Conservation (phyloP, 1,140 invertebrate genomes). For the Meloidogyne hapla region DNA sequence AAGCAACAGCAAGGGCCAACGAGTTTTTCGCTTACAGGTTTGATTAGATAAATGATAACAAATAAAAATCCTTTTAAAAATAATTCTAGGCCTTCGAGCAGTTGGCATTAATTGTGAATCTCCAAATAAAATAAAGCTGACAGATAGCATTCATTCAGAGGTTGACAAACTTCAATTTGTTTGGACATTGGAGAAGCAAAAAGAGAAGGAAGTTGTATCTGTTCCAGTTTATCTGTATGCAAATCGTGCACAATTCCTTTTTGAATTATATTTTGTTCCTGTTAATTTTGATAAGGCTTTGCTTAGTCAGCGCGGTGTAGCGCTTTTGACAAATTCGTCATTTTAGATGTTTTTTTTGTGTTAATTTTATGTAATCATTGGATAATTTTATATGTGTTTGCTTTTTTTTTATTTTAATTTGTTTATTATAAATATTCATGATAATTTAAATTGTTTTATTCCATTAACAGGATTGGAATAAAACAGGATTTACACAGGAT, state of each 20-base stretch:
- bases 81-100: conserved; percentile 36
- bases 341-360: not conserved
- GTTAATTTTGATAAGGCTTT: conserved; percentile 79
- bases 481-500: no score
- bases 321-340: conserved; percentile 65
- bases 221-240: conserved; percentile 95
- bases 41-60: no score
- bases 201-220: conserved; percentile 68
- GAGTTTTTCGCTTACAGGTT: conserved; percentile 6
- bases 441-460: no score
- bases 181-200: conserved; percentile 37
- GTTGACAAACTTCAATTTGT: conserved; percentile 48
- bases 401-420: not conserved
- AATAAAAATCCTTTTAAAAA: not conserved
- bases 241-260: conserved; percentile 86
- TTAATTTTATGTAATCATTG: not conserved
- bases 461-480: no score
- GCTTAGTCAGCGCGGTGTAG: conserved; percentile 95
- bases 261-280: conserved; percentile 88
- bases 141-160: conserved; percentile 43
- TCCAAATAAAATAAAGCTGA: conserved; percentile 32
- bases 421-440: no score
- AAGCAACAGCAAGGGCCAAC: not conserved
- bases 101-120: conserved; percentile 44
- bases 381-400: not conserved